Evolutionary conservation across 2,888 invertebrate genomes (phyloP), one percentile per base, ranked within the genome.

Genomic region (Plebejus anna): DNA sequence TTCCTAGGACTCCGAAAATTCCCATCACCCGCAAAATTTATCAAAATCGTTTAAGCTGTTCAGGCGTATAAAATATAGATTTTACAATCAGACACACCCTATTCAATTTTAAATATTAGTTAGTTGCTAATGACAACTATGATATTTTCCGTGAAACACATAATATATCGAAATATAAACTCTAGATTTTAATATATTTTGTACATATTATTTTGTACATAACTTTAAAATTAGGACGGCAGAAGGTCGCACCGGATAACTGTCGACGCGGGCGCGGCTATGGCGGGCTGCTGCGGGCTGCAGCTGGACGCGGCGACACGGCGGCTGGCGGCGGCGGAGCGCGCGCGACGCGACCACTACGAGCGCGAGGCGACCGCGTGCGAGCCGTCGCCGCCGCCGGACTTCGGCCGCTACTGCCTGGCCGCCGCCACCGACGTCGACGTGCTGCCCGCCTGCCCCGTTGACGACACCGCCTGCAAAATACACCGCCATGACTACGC

Each of bases 391-490:
- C 70, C 70, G 38, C 70, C 70, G 76, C n/a, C 76, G 38, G 36
- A 72, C 38, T 38, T 70, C 22, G 16, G 78, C 73, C 38, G 77
- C 70, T 76, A 78, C 77, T 36, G 78, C 77, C 9, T 75, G 28
- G 77, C 72, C 75, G 78, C 76, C 36, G 77, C 72, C 75, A 77
- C 76, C 28, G 78, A 76, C 9, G 75, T 76, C 73, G 79, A 76
- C 42, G 38, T 72, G 7, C 80, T 80, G 13, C 70, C 78, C 13
- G 79, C 79, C 72, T 84, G 82, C 77, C 82, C 81, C 85, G 85
- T 59, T 81, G 81, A 77, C 80, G 82, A 77, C 84, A 80, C 81
- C 80, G 81, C 79, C 13, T 89, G 89, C 81, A 80, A 81, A 22
- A 78, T 82, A 32, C 78, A 77, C 38, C 75, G 66, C 11, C 36